Conservation (phyloP, 2,113 vertebrate species). For the Nesospiza acunhae region DNA sequence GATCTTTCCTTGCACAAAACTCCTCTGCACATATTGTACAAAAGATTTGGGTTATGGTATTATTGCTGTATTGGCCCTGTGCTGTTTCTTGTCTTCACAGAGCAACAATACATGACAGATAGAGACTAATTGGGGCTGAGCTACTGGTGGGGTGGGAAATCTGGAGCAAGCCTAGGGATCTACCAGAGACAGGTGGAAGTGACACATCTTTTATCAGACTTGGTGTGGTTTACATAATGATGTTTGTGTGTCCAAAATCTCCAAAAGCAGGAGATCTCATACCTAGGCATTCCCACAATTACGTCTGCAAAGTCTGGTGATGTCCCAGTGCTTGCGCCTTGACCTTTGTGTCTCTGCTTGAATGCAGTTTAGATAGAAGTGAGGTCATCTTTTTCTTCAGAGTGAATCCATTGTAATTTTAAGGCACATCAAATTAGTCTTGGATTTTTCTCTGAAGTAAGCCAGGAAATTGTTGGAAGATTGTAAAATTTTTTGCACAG, state of each 20-base stretch:
- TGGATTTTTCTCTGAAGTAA: background rate
- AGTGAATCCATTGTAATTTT: background rate
- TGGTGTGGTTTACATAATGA: background rate
- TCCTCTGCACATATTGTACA: background rate
- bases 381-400: background rate
- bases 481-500: background rate
- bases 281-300: background rate
- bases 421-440: background rate
- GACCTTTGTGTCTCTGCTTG: background rate
- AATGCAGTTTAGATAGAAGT: background rate
- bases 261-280: background rate
- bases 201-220: background rate
- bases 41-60: background rate
- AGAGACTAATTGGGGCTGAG: background rate
- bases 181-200: background rate
- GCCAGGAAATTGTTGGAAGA: background rate
- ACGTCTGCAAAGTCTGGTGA: rapidly evolving
- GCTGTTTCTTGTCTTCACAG: background rate
- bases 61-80: background rate
- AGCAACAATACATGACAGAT: background rate
- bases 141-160: background rate
- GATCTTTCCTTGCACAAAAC: background rate
- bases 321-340: background rate
- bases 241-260: background rate
- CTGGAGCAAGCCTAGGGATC: background rate